These are phyloP conservation scores for Embiotoca jacksoni DNA, from an alignment of 2,113 vertebrate species.

Conservation along the genomic window DNA sequence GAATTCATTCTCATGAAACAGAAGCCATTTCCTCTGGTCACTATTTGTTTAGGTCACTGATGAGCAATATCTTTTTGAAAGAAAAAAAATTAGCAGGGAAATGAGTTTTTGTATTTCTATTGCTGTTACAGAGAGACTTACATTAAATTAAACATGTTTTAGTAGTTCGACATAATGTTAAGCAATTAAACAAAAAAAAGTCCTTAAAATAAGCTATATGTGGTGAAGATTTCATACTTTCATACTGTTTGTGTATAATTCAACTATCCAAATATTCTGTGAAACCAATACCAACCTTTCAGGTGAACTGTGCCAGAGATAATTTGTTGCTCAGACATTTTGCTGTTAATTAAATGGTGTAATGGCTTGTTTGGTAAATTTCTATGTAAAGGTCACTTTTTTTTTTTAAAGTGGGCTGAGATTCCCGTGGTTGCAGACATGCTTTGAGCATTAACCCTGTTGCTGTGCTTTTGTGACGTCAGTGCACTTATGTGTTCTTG, in stretches of 20 bases:
- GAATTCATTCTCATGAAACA: background rate
- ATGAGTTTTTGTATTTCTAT: background rate
- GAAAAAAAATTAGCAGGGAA: background rate
- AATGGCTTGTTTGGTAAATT: constrained; percentile 15
- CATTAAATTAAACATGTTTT: constrained; percentile 34
- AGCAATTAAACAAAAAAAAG: background rate
- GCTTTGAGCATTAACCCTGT: background rate
- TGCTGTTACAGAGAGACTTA: constrained; percentile 6
- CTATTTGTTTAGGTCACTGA: background rate
- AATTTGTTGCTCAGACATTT: constrained; percentile 4
- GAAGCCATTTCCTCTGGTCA: background rate
- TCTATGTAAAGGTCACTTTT: constrained; percentile 1
- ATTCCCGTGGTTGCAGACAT: background rate
- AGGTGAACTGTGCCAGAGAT: background rate
- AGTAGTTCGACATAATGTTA: constrained; percentile 7
- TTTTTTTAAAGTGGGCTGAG: background rate
- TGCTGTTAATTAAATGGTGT: constrained; percentile 3
- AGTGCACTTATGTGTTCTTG: background rate
- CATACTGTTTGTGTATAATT: background rate
- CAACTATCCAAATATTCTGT: background rate
- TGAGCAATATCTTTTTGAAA: constrained; percentile 7
- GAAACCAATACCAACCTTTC: background rate
- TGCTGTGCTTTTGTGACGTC: background rate
- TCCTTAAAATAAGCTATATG: too few relatives aligned
- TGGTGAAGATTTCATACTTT: background rate